Conservation (phyloP, 1,140 invertebrate species). For the Drosophila erecta region DNA sequence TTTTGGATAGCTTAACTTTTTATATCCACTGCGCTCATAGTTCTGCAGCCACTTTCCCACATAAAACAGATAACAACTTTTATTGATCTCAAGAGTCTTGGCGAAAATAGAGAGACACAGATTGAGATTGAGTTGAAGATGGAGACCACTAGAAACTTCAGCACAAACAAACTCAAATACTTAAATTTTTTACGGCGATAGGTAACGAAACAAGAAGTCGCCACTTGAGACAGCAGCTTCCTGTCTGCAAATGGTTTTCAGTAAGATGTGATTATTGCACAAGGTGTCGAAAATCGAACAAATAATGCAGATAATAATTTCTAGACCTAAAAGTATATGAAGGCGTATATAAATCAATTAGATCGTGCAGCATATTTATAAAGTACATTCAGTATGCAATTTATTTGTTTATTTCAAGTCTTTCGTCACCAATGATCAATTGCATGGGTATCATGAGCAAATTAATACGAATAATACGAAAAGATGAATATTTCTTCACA, state of each 20-base stretch:
- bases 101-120: neutral
- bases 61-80: conserved; percentile 18
- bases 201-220: conserved; percentile 19
- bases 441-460: too few relatives aligned
- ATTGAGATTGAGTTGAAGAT: neutral
- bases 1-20: conserved; percentile 8
- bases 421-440: too few relatives aligned
- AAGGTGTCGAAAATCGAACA: too few relatives aligned
- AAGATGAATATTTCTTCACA: neutral
- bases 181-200: conserved; percentile 11
- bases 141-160: conserved; percentile 9
- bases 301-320: too few relatives aligned
- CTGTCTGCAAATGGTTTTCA: neutral
- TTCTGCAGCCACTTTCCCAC: neutral
- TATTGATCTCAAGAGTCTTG: conserved; percentile 11
- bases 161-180: conserved; percentile 2
- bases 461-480: too few relatives aligned
- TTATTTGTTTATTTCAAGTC: too few relatives aligned
- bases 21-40: conserved; percentile 6
- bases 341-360: too few relatives aligned
- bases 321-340: too few relatives aligned
- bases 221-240: neutral
- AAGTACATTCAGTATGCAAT: too few relatives aligned
- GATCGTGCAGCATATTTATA: too few relatives aligned
- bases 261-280: neutral